Conservation (phyloP, 2,888 invertebrate genomes). For the Prenolepis imparis region DNA sequence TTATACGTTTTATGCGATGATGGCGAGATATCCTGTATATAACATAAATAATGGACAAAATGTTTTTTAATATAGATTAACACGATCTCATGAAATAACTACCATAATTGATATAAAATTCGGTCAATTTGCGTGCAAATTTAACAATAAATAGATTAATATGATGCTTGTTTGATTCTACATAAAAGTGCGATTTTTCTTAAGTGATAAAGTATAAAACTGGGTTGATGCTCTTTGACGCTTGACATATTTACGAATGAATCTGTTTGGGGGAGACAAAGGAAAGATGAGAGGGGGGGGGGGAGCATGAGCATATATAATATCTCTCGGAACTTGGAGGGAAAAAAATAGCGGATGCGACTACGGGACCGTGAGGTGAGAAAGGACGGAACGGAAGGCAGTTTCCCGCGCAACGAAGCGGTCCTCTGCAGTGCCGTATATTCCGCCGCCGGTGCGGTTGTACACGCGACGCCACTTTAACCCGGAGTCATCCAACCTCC, state of each 20-base stretch:
- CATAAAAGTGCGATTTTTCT: background rate
- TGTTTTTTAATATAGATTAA: background rate
- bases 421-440: slow-evolving; percentile 54
- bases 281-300: background rate
- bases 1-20: background rate
- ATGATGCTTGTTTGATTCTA: background rate
- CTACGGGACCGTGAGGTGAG: slow-evolving; percentile 30
- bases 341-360: slow-evolving; percentile 36
- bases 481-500: slow-evolving; percentile 45
- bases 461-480: slow-evolving; percentile 60
- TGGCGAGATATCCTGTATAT: background rate
- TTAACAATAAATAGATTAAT: background rate
- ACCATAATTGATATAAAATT: no score
- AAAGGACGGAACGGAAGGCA: slow-evolving; percentile 33
- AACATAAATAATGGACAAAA: background rate
- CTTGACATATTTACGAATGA: slow-evolving; percentile 24
- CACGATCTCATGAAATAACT: background rate
- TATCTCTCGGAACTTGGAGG: slow-evolving; percentile 18
- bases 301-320: slow-evolving; percentile 16
- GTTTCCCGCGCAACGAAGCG: slow-evolving; percentile 30
- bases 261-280: slow-evolving; percentile 30
- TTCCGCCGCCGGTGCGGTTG: slow-evolving; percentile 31
- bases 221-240: slow-evolving; percentile 4
- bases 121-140: background rate
- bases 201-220: slow-evolving; percentile 10